Evolutionary conservation across 1,140 invertebrate species (phyloP).

Genomic region (Akabosia matsudoensis): DNA sequence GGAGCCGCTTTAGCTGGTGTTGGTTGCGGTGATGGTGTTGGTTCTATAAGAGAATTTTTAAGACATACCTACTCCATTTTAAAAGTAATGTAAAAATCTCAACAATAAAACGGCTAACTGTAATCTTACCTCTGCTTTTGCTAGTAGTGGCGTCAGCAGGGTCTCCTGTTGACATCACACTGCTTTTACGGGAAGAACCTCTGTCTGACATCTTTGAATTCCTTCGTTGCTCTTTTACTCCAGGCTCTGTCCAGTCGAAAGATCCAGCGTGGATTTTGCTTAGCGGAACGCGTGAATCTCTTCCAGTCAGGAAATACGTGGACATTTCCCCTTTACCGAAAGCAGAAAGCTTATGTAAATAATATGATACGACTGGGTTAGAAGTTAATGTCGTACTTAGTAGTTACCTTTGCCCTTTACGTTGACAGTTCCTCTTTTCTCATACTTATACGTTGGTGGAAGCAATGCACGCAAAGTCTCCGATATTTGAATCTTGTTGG

Average conservation of each 20-base stretch:
- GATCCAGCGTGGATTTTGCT: neutral
- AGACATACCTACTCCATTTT: neutral
- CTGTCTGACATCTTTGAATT: conserved; percentile 17
- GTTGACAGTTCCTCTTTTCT: conserved; percentile 60
- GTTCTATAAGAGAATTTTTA: neutral
- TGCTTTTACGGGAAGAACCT: neutral
- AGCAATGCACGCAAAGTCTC: conserved; percentile 77
- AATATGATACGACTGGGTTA: neutral
- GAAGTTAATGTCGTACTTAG: neutral
- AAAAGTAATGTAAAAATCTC: neutral
- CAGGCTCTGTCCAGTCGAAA: neutral
- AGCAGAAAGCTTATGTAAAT: conserved; percentile 45
- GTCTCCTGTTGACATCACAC: neutral
- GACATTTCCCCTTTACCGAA: conserved; percentile 86
- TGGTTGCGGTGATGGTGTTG: neutral
- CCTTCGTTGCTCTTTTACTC: neutral
- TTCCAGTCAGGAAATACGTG: conserved; percentile 81
- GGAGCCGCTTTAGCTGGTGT: neutral
- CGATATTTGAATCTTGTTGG: conserved; percentile 93
- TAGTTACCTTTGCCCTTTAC: conserved; percentile 76
- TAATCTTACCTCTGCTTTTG: conserved; percentile 12
- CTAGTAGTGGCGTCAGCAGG: neutral
- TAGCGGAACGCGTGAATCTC: conserved; percentile 60
- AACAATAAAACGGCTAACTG: neutral
- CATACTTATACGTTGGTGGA: conserved; percentile 69